phyloP scores from a whole-genome alignment of 1,140 invertebrate genomes.

The Galendromus occidentalis region DNA sequence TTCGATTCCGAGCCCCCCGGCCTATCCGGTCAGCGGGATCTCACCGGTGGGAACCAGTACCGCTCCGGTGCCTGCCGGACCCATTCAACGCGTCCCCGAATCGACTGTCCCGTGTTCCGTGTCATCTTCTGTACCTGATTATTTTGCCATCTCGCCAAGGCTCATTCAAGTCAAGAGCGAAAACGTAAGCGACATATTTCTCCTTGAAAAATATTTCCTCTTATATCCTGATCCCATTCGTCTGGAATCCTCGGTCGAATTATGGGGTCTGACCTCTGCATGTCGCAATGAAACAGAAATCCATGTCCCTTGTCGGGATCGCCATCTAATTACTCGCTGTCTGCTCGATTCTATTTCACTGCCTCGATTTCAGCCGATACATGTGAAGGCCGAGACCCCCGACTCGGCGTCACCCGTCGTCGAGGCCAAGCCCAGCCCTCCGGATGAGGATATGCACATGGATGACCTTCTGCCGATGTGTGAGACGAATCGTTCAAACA shows the following conservation, averaged over 20 bases:
- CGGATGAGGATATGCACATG: background rate
- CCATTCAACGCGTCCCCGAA: background rate
- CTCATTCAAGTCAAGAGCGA: constrained; percentile 5
- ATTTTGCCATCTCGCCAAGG: background rate
- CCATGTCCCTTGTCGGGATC: too few relatives aligned
- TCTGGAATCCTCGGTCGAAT: background rate
- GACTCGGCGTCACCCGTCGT: background rate
- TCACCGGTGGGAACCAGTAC: too few relatives aligned
- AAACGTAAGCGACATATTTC: background rate
- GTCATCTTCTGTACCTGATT: constrained; percentile 10
- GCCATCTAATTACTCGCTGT: too few relatives aligned
- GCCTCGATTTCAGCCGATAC: background rate
- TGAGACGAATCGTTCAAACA: too few relatives aligned
- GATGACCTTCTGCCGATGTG: background rate
- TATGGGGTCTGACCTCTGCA: too few relatives aligned
- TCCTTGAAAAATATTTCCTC: background rate
- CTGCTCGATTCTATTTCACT: too few relatives aligned
- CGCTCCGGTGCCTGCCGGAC: too few relatives aligned
- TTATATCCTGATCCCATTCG: background rate
- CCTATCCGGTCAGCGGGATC: too few relatives aligned
- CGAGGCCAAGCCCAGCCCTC: background rate
- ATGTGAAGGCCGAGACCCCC: background rate
- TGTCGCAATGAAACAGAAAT: too few relatives aligned
- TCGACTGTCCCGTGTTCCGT: constrained; percentile 5
- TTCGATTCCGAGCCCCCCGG: too few relatives aligned